Evolutionary conservation across 2,888 invertebrate species (phyloP), one percentile per base, ranked within the genome.

Genomic region (Epinotia ramella): DNA sequence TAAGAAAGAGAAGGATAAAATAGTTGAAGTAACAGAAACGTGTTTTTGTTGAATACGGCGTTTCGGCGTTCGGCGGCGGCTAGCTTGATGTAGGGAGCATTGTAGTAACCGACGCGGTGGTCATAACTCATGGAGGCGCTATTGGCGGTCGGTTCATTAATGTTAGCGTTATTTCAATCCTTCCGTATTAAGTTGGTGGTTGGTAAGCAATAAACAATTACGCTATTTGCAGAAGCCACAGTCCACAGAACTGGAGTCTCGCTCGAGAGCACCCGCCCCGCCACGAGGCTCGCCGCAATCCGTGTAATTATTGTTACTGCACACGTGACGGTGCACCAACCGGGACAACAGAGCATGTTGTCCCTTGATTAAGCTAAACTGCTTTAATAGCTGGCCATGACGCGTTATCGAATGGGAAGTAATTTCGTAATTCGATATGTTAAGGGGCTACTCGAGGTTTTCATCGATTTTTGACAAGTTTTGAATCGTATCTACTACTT

Each of bases 161-260:
- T 84, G 85, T 82, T 79, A 82, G 81, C 78, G 33, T 56, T 73
- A 68, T 79, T 81, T 62, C 71, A 79, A 82, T 83, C 79, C 85
- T 82, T 82, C 81, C 84, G n/a, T n/a, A n/a, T n/a, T n/a, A 83
- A 81, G 78, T 84, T 84, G 82, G 85, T 81, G 84, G 80, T 80
- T 77, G 79, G 80, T 78, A 81, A 85, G 86, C 84, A 83, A 87
- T 90, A 90, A 90, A 88, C n/a, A n/a, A n/a, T n/a, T n/a, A n/a
- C 83, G 83, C 84, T 89, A 89, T 89, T 89, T 88, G 87, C 87
- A 87, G 91, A 90, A 90, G 89, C 90, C 89, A 84, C n/a, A n/a
- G n/a, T n/a, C n/a, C n/a, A n/a, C 89, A 89, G 84, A 88, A 88
- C 84, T 83, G 83, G 80, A 81, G 81, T 81, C 80, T 81, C 80